Evolutionary conservation across 2,797 vertebrate genomes (phyloP), one percentile per base, ranked within the genome.

Genomic region (Premnoplex brunnescens): DNA sequence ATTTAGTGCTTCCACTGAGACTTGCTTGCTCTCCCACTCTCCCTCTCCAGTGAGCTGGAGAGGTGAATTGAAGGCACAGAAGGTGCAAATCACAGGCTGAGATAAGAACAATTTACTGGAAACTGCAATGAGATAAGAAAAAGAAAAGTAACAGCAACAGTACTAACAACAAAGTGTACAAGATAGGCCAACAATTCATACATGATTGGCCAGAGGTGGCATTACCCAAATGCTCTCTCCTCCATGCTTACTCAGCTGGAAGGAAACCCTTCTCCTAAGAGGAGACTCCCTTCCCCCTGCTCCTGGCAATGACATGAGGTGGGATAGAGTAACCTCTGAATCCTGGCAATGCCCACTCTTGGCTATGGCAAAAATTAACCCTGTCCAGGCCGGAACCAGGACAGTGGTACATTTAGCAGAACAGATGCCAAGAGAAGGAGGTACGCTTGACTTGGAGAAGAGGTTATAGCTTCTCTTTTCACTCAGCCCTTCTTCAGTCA

Each of bases 1-100:
- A 17, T 20, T 41, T 3, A 39, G 4, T 46, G 30, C 2, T 32
- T 22, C 73, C 34, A 72, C n/a, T 16, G 18, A 44, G 28, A 32
- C 21, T 34, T 22, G 8, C n/a, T 72, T 0, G 0, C 2, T 10
- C 9, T 5, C 9, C 3, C 8, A 11, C 9, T 14, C 12, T 71
- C n/a, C 44, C 43, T 12, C 10, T 39, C 2, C 0, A 0, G 9
- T 32, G 51, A 15, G 10, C 6, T 72, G 34, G 18, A 32, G 37
- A 72, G 30, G 17, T 64, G 30, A 84, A 52, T 2, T 72, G 30
- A 30, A 41, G 37, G n/a, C 18, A 59, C 24, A 59, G 23, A 58
- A 41, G 12, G 30, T 27, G 52, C 39, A 72, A 78, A 36, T 12
- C 59, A 48, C 9, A 8, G 10, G 3, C 41, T 46, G 15, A 66